Conservation (phyloP, 2,888 invertebrate species). For the Cartodere bifasciata region DNA sequence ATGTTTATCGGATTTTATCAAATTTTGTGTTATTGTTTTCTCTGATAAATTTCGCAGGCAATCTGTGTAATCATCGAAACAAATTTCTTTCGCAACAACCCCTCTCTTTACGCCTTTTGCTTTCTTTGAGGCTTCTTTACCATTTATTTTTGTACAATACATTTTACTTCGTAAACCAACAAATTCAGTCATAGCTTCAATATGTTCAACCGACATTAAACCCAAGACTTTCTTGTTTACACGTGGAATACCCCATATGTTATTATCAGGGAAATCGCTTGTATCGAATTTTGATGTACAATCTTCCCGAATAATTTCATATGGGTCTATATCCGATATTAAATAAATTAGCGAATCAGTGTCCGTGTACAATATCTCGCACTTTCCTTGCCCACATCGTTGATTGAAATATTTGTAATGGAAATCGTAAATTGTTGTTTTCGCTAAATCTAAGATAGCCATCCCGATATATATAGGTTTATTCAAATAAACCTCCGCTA, state of each 20-base stretch:
- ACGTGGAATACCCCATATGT: conserved; percentile 14
- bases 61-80: not conserved
- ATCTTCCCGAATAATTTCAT: conserved; percentile 1
- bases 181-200: not conserved
- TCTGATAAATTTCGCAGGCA: not conserved
- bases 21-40: not conserved
- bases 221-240: conserved; percentile 21
- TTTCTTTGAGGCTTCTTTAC: not conserved
- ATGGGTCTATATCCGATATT: not conserved
- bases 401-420: conserved; percentile 1
- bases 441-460: conserved; percentile 6
- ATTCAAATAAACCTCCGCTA: conserved; percentile 1
- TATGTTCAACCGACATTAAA: conserved; percentile 7
- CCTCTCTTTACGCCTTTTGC: not conserved
- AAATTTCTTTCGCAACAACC: not conserved
- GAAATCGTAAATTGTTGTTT: conserved; percentile 4
- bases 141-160: too few species aligned
- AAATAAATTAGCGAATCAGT: conserved; percentile 3
- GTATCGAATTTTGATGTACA: not conserved
- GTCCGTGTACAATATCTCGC: not conserved
- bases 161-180: conserved; percentile 1
- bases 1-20: conserved; percentile 1
- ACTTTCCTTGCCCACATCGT: not conserved
- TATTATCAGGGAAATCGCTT: conserved; percentile 3
- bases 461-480: conserved; percentile 8